Conservation (phyloP, 2,888 invertebrate species). For the Diaphora mendica region DNA sequence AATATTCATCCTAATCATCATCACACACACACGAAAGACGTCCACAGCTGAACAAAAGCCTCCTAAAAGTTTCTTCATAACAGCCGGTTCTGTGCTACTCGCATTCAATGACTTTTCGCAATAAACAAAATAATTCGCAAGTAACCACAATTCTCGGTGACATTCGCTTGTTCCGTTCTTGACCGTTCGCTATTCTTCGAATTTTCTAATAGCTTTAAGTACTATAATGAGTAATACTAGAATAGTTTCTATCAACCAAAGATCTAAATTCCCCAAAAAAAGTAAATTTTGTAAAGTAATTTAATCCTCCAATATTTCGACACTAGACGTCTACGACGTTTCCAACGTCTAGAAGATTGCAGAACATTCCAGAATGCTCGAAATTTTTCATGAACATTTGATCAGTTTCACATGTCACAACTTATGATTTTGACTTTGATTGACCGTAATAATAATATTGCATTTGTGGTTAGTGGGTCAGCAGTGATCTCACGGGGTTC, state of each 20-base stretch:
- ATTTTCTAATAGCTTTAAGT: background rate
- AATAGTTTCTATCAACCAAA: background rate
- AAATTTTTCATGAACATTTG: background rate
- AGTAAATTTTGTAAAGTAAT: no score
- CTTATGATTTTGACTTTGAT: background rate
- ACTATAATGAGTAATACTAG: background rate
- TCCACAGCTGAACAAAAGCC: no score
- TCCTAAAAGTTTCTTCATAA: no score
- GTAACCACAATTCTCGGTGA: background rate
- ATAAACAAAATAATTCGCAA: no score
- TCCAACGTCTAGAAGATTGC: background rate
- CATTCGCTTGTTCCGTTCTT: background rate
- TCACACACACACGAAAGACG: no score
- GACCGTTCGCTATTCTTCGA: background rate
- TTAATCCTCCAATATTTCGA: background rate
- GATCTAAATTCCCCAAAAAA: background rate
- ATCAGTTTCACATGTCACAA: background rate
- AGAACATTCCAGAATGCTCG: background rate
- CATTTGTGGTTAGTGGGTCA: constrained; percentile 34
- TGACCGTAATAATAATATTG: background rate
- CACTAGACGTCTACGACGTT: background rate
- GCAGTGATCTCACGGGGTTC: constrained; percentile 40
- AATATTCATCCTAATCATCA: no score
- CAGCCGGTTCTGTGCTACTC: no score
- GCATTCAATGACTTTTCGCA: no score